These are phyloP conservation scores for Podocnemis expansa DNA, from an alignment of 2,113 vertebrate species.

Conservation along the genomic window DNA sequence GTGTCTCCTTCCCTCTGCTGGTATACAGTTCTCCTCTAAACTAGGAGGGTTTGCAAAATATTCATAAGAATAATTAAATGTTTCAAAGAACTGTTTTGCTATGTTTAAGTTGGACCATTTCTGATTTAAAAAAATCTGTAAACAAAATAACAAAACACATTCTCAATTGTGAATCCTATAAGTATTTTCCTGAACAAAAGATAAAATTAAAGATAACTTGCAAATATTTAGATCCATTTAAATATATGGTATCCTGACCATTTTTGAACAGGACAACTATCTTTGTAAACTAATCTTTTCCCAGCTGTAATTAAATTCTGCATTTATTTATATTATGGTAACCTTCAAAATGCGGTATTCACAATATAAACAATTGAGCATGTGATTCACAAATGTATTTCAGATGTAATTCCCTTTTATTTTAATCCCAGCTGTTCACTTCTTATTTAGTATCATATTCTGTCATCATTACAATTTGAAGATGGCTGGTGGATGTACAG, in stretches of 20 bases:
- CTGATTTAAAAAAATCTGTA: not conserved
- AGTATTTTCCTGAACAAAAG: not conserved
- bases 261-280: not conserved
- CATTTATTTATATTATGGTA: constrained; percentile 7
- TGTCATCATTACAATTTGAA: constrained; percentile 13
- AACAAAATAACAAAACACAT: not conserved
- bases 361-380: constrained; percentile 45
- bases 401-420: not conserved
- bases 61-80: not conserved
- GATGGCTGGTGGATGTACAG: not conserved
- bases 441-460: constrained; percentile 51
- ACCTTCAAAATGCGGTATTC: constrained; percentile 16
- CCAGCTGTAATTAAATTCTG: not conserved
- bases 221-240: not conserved
- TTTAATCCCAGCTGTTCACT: constrained; percentile 15
- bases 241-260: not conserved
- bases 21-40: too few relatives aligned
- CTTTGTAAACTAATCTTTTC: not conserved
- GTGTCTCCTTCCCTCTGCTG: too few relatives aligned
- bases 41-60: not conserved
- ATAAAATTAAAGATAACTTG: not conserved
- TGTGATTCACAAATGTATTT: not conserved
- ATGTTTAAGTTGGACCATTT: not conserved
- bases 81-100: not conserved
- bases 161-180: not conserved